phyloP scores from a whole-genome alignment of 2,888 invertebrate genomes.

The Busseola fusca region DNA sequence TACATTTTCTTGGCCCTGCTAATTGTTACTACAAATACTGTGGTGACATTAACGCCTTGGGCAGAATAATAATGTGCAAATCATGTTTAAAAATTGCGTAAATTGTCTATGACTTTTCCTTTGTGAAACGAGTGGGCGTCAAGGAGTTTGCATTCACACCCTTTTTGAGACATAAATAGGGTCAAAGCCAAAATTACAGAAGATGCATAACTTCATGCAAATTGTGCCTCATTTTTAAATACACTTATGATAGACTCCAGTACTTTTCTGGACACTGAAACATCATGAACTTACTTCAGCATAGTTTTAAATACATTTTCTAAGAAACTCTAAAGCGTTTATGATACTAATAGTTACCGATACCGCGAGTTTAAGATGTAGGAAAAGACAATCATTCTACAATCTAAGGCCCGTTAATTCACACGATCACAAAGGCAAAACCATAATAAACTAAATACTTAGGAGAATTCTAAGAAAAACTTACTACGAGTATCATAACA shows the following conservation, averaged over 20 bases:
- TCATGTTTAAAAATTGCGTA: constrained; percentile 27
- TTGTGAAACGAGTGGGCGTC: constrained; percentile 12
- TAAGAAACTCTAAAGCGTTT: background rate
- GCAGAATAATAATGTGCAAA: constrained; percentile 28
- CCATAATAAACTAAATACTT: background rate
- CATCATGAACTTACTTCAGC: background rate
- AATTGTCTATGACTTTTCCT: constrained; percentile 16
- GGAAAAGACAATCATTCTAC: background rate
- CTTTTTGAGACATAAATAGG: too few relatives aligned
- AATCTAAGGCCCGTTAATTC: background rate
- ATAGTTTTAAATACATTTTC: background rate
- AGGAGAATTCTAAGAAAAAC: constrained; percentile 32
- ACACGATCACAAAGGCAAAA: background rate
- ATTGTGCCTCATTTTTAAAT: background rate
- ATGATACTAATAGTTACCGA: background rate
- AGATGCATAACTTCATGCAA: background rate
- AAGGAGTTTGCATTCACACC: background rate
- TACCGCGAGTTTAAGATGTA: background rate
- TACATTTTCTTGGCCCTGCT: constrained; percentile 38
- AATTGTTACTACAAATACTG: constrained; percentile 53
- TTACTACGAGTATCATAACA: constrained; percentile 7
- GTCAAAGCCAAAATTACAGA: background rate
- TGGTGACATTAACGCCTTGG: constrained; percentile 31
- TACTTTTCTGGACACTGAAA: background rate
- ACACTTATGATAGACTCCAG: background rate